Evolutionary conservation across 2,797 vertebrate species (phyloP).

Genomic region (Coilia nasus): DNA sequence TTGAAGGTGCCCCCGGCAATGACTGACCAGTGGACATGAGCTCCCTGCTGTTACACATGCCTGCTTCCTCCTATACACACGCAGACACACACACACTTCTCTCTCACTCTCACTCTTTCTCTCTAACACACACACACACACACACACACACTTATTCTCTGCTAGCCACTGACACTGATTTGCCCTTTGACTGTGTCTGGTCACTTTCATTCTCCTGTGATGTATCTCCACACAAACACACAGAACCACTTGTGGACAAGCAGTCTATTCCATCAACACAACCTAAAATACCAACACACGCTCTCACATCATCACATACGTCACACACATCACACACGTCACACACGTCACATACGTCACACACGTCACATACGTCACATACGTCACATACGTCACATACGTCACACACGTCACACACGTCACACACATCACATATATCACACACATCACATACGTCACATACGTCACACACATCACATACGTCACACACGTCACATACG

Average conservation of each 20-base stretch:
- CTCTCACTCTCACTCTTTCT: too few species aligned
- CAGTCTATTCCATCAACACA: too few species aligned
- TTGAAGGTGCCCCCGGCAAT: constrained; percentile 1
- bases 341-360: too few species aligned
- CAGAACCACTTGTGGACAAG: too few species aligned
- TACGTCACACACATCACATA: background rate
- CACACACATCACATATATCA: too few species aligned
- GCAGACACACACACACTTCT: background rate
- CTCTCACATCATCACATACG: background rate
- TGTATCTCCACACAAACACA: background rate
- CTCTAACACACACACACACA: background rate
- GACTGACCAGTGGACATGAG: background rate
- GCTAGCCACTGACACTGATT: background rate
- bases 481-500: too few species aligned
- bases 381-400: too few species aligned
- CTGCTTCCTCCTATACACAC: background rate
- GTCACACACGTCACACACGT: too few species aligned
- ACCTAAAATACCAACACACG: too few species aligned
- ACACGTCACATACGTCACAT: too few species aligned
- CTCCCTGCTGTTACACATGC: background rate
- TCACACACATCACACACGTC: background rate
- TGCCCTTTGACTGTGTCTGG: background rate
- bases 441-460: background rate
- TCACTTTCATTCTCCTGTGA: background rate
- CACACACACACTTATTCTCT: background rate